These are phyloP conservation scores for Perizoma flavofasciatum DNA, from an alignment of 2,888 invertebrate species.

Conservation along the genomic window DNA sequence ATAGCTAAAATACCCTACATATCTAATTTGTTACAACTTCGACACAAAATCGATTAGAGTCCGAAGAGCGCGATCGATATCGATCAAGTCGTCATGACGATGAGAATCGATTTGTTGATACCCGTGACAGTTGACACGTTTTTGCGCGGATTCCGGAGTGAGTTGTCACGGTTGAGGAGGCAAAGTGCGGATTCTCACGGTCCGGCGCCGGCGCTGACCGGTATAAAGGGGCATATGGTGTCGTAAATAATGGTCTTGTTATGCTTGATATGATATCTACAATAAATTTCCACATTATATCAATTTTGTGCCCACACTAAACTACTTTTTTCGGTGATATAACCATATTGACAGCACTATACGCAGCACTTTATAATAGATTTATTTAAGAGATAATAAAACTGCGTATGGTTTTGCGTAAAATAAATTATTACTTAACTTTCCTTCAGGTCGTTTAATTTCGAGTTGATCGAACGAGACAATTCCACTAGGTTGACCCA, in stretches of 20 bases:
- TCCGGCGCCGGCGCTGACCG: slow-evolving; percentile 52
- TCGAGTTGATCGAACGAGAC: too few relatives aligned
- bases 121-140: slow-evolving; percentile 61
- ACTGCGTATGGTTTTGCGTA: too few relatives aligned
- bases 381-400: too few relatives aligned
- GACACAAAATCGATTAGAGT: slow-evolving; percentile 40
- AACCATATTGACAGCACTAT: too few relatives aligned
- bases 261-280: slow-evolving; percentile 3
- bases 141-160: slow-evolving; percentile 53
- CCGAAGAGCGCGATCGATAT: slow-evolving; percentile 37
- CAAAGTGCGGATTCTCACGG: slow-evolving; percentile 62
- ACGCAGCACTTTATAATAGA: too few relatives aligned
- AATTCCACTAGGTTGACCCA: too few relatives aligned
- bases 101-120: slow-evolving; percentile 72
- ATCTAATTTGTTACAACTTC: slow-evolving; percentile 39
- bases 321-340: too few relatives aligned
- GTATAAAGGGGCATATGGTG: slow-evolving; percentile 1
- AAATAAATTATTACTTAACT: too few relatives aligned
- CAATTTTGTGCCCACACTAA: too few relatives aligned
- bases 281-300: background rate
- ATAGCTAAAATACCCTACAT: slow-evolving; percentile 19
- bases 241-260: slow-evolving; percentile 16
- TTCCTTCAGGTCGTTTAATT: too few relatives aligned
- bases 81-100: slow-evolving; percentile 57
- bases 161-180: slow-evolving; percentile 63